Base-by-base conservation (phyloP, 2,888 invertebrate genomes). In the Lasioglossum lativentre region DNA sequence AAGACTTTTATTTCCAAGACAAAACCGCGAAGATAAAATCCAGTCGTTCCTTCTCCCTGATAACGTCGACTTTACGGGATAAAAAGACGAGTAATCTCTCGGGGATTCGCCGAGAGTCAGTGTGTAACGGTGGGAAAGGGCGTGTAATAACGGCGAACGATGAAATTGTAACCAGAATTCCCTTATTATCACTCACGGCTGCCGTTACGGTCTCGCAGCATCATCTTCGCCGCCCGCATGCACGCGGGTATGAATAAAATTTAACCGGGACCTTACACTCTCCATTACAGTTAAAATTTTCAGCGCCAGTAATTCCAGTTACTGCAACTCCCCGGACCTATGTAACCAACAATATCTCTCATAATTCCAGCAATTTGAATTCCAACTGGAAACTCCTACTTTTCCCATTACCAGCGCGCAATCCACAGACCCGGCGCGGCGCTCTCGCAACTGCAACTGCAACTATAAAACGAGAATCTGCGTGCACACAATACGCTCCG, bases 291-390 rank as follows among this genome's bases (percentile, higher is more conserved):
- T 73, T 73, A 73, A 73, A 73, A 73, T 73, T 73, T 34, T 47
- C 73, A 73, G 23, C 73, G 73, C 73, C 47, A 14, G 73, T 34
- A 73, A 52, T 73, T 73, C 73, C 73, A 52, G 73, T 52, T 73
- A 34, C 73, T 34, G 34, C 47, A 73, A 73, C 47, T 73, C n/a
- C 30, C 47, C 12, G 34, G 34, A 27, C 45, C 47, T 47, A 23
- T 73, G 47, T 73, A 52, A 47, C 47, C 73, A 73, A 73, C 73
- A 73, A 73, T 73, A 73, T 73, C 47, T 73, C 73, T 73, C 47
- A 52, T 73, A 73, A 73, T 73, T 73, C 73, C 73, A 47, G 47
- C 73, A 73, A 73, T 73, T 52, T 73, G 73, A 73, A 73, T 73
- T 73, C 52, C 34, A 52, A 73, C 34, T 47, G 34, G 73, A 73